phyloP scores from a whole-genome alignment of 2,797 vertebrate species.

The Leptoclinus maculatus region DNA sequence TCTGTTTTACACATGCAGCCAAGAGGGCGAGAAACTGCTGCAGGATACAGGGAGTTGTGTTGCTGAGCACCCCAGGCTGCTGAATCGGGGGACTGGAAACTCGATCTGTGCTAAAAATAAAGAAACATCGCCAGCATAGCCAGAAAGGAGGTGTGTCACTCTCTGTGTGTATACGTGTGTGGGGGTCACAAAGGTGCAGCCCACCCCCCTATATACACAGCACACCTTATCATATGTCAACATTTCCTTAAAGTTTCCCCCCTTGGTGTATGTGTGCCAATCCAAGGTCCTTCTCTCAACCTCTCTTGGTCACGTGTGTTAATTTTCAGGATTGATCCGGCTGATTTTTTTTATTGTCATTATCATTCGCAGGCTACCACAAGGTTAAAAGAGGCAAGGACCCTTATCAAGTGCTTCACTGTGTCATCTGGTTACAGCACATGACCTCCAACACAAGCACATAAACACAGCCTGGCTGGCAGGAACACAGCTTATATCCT shows the following conservation, averaged over 20 bases:
- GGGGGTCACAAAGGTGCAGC: conserved; percentile 33
- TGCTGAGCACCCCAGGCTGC: conserved; percentile 59
- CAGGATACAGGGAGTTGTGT: conserved; percentile 52
- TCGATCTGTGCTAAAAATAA: conserved; percentile 85
- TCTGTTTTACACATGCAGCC: conserved; percentile 17
- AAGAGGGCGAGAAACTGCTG: conserved; percentile 26
- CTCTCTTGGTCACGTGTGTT: neutral
- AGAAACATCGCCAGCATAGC: conserved; percentile 65
- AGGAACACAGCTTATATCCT: neutral
- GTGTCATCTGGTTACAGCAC: conserved; percentile 59
- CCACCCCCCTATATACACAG: conserved; percentile 15
- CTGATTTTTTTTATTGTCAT: conserved; percentile 28
- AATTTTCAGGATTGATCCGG: conserved; percentile 9
- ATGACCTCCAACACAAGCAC: conserved; percentile 52
- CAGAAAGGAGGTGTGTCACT: conserved; percentile 68
- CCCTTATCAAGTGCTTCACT: conserved; percentile 26
- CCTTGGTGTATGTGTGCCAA: neutral
- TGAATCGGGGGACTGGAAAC: conserved; percentile 75
- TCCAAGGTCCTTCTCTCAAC: conserved; percentile 39
- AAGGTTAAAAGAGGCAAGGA: conserved; percentile 57
- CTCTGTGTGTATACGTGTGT: conserved; percentile 37
- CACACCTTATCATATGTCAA: conserved; percentile 64
- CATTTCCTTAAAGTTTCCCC: conserved; percentile 58
- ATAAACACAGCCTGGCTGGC: neutral
- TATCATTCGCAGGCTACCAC: conserved; percentile 30